These are phyloP conservation scores for Ceyx erithaca DNA, from an alignment of 2,797 vertebrate species.

Conservation along the genomic window DNA sequence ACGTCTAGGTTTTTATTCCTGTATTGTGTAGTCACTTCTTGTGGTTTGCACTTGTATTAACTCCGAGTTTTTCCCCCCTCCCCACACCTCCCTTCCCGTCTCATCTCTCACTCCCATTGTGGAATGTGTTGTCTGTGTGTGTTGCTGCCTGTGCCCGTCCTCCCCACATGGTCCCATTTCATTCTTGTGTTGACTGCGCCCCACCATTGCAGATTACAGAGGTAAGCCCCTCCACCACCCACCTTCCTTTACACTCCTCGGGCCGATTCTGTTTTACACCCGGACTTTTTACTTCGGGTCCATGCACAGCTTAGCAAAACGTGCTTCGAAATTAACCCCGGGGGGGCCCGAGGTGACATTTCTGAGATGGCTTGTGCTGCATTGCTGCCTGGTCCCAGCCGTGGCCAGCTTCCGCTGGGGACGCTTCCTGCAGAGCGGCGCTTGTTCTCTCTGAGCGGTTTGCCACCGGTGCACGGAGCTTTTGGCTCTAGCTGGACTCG, in stretches of 20 bases:
- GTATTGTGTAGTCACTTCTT: conserved; percentile 78
- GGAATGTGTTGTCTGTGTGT: conserved; percentile 83
- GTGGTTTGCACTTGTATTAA: conserved; percentile 83
- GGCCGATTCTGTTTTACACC: neutral
- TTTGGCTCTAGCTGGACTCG: neutral
- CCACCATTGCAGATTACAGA: conserved; percentile 85
- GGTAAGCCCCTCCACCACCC: conserved; percentile 76
- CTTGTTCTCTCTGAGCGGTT: neutral
- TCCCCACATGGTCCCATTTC: conserved; percentile 84
- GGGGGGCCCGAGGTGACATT: neutral
- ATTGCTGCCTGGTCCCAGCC: neutral
- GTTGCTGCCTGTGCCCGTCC: conserved; percentile 80
- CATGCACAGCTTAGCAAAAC: conserved; percentile 13
- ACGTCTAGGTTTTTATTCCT: conserved; percentile 75
- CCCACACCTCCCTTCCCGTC: conserved; percentile 60
- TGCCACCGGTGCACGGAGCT: neutral
- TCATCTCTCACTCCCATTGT: conserved; percentile 81
- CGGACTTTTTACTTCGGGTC: neutral
- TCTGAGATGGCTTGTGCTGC: neutral
- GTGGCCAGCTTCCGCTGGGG: neutral
- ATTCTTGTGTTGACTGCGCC: conserved; percentile 85
- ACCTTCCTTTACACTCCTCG: neutral
- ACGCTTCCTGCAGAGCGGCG: neutral
- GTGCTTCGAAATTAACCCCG: neutral
- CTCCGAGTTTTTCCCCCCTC: conserved; percentile 77